These are phyloP conservation scores for Alitta virens DNA, from an alignment of 2,888 invertebrate genomes.

Conservation along the genomic window DNA sequence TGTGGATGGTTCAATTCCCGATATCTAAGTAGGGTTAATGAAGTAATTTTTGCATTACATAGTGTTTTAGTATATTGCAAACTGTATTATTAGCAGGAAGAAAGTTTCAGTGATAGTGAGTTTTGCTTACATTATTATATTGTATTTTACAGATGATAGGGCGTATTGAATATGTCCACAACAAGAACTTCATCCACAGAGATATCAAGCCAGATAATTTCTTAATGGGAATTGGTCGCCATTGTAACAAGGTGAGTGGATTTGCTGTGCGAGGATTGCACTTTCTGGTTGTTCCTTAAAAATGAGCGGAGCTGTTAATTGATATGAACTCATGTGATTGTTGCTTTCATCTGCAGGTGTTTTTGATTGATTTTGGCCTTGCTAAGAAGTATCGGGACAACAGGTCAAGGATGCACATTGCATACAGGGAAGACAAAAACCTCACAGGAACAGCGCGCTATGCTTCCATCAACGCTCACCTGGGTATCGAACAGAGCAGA, in stretches of 20 bases:
- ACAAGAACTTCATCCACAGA: conserved; percentile 98
- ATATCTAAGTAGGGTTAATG: too few relatives aligned
- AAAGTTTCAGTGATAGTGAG: too few relatives aligned
- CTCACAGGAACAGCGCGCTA: conserved; percentile 67
- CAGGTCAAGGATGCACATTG: conserved; percentile 86
- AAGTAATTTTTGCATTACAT: too few relatives aligned
- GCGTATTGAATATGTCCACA: conserved; percentile 96
- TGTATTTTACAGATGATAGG: conserved; percentile 57
- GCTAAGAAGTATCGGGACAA: conserved; percentile 98
- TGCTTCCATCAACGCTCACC: conserved; percentile 98
- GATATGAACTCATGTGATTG: too few relatives aligned
- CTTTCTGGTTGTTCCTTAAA: too few relatives aligned
- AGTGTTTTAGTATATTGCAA: too few relatives aligned
- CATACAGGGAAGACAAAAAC: conserved; percentile 67
- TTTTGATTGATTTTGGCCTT: conserved; percentile 98
- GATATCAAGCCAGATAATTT: conserved; percentile 62
- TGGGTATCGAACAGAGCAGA: conserved; percentile 97
- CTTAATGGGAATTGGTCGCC: conserved; percentile 60
- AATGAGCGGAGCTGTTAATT: too few relatives aligned
- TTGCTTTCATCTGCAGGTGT: conserved; percentile 62
- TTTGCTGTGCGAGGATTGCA: too few relatives aligned
- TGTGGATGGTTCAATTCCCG: too few relatives aligned
- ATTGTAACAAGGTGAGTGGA: conserved; percentile 36
- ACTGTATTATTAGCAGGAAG: too few relatives aligned
- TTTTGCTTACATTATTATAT: too few relatives aligned